Evolutionary conservation across 2,888 invertebrate genomes (phyloP).

Genomic region (Drosophila mimica): DNA sequence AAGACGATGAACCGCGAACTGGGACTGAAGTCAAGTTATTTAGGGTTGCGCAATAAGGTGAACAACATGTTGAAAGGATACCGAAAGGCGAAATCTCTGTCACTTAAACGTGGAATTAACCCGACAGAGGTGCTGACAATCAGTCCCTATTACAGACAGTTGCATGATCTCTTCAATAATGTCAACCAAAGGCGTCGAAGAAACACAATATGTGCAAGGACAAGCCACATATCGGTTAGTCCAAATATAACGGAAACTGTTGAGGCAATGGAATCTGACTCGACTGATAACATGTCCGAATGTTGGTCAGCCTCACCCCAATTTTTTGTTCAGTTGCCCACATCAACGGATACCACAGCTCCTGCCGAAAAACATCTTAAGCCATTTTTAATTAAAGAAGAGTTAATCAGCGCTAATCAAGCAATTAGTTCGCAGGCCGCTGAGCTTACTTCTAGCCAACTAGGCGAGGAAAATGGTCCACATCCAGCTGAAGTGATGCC

Average conservation of each 20-base stretch:
- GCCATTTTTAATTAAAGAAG: background rate
- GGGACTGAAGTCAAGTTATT: background rate
- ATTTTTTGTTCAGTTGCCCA: background rate
- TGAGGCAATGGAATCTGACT: background rate
- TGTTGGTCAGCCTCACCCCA: background rate
- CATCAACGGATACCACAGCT: no score
- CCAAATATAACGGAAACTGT: no score
- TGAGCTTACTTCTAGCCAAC: background rate
- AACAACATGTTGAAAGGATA: background rate
- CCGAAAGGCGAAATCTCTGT: background rate
- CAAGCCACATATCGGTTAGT: background rate
- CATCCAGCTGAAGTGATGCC: background rate
- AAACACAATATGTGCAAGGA: background rate
- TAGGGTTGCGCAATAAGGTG: conserved; percentile 9
- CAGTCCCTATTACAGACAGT: conserved; percentile 12
- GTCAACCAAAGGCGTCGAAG: background rate
- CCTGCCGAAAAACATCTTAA: no score
- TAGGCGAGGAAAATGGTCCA: background rate
- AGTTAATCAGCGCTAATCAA: background rate
- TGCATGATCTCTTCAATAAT: conserved; percentile 9
- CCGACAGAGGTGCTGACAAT: background rate
- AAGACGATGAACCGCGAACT: conserved; percentile 2
- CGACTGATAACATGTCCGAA: background rate
- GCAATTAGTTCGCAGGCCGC: no score
- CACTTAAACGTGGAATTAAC: background rate